Conservation (phyloP, 1,140 invertebrate genomes). For the Geopemphigus sp. region DNA sequence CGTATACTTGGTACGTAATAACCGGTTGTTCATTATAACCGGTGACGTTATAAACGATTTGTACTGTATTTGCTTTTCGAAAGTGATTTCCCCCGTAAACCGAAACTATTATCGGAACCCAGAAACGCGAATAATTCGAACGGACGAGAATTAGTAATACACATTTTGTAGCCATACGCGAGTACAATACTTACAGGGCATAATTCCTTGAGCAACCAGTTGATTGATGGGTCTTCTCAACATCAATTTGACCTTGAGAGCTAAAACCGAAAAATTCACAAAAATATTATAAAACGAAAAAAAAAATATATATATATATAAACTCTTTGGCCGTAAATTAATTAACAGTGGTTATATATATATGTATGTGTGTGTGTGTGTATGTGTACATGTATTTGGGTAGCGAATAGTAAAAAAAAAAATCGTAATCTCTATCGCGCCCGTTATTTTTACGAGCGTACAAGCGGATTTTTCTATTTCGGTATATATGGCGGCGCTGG, state of each 20-base stretch:
- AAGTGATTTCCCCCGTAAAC: too few species aligned
- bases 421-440: conserved; percentile 10
- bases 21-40: too few species aligned
- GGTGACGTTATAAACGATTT: too few species aligned
- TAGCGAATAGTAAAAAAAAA: conserved; percentile 11
- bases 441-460: conserved; percentile 44
- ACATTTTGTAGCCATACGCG: too few species aligned
- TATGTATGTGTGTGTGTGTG: neutral
- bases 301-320: conserved; percentile 53
- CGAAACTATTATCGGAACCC: too few species aligned
- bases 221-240: conserved; percentile 89
- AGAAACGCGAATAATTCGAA: too few species aligned
- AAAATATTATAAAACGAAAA: conserved; percentile 23
- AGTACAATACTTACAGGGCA: conserved; percentile 84
- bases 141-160: too few species aligned
- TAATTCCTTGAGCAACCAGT: conserved; percentile 94
- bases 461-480: conserved; percentile 48
- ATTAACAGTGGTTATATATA: neutral
- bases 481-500: conserved; percentile 16
- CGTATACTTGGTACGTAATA: too few species aligned
- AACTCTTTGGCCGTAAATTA: conserved; percentile 22
- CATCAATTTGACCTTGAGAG: conserved; percentile 95
- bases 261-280: conserved; percentile 63
- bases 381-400: neutral
- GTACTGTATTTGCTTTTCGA: too few species aligned